Evolutionary conservation across 2,888 invertebrate genomes (phyloP).

Genomic region (Penaeus monodon): DNA sequence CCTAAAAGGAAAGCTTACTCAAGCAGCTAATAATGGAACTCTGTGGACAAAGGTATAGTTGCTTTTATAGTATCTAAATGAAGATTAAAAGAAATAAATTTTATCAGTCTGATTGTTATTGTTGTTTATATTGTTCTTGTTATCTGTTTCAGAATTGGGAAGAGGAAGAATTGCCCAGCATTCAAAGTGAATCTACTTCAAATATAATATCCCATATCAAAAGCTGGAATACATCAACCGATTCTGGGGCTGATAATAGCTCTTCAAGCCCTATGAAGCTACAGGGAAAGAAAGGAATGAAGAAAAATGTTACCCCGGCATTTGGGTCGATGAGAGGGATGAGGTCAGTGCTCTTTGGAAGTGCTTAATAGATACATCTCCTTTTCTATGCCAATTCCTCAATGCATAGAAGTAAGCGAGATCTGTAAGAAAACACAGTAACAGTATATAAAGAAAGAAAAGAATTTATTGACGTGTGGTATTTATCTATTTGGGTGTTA

Average conservation of each 20-base stretch:
- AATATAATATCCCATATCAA: slow-evolving; percentile 34
- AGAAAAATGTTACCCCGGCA: no score
- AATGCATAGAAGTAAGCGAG: no score
- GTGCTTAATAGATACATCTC: no score
- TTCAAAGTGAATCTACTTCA: slow-evolving; percentile 62
- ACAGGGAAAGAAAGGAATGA: no score
- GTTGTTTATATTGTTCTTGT: not conserved
- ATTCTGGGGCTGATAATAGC: not conserved
- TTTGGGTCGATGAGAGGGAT: no score
- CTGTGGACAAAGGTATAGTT: slow-evolving; percentile 80
- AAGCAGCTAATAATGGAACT: slow-evolving; percentile 88
- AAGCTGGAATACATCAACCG: slow-evolving; percentile 12
- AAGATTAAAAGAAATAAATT: not conserved
- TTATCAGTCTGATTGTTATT: slow-evolving; percentile 1
- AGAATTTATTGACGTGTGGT: no score
- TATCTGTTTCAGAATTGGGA: slow-evolving; percentile 80
- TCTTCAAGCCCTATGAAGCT: no score
- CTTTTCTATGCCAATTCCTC: no score
- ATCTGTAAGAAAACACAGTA: no score
- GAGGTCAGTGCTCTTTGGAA: no score
- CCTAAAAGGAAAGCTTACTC: slow-evolving; percentile 92
- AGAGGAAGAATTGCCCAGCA: slow-evolving; percentile 87
- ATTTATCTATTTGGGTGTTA: no score
- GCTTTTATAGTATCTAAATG: not conserved
- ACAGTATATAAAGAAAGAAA: not conserved